A percentile compares a stretch with the other conserved stretches of the same genome.
Evolutionary conservation across 2,113 vertebrate genomes (phyloP).

Genomic region (Lampris incognitus): DNA sequence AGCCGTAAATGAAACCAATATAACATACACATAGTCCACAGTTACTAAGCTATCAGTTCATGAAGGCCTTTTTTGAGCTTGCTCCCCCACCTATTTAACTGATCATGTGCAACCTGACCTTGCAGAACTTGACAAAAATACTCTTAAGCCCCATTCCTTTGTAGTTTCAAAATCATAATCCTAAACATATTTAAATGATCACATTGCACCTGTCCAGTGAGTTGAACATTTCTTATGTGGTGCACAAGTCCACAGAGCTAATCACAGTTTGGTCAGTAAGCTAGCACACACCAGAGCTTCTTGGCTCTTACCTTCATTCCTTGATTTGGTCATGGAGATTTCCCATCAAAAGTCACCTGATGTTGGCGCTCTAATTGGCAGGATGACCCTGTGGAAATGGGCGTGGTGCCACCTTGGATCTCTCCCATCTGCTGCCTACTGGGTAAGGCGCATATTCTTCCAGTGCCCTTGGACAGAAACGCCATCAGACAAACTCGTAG

Average conservation of each 20-base stretch:
- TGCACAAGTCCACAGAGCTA: neutral
- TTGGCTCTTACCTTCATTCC: constrained; percentile 58
- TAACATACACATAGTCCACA: constrained; percentile 26
- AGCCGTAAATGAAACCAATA: constrained; percentile 68
- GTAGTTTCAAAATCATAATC: no score
- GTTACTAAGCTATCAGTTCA: constrained; percentile 32
- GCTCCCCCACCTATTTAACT: constrained; percentile 14
- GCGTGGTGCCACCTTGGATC: constrained; percentile 72
- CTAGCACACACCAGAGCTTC: constrained; percentile 30
- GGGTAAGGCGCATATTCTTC: constrained; percentile 55
- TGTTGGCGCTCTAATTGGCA: constrained; percentile 73
- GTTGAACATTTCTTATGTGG: neutral
- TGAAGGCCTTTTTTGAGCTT: constrained; percentile 18
- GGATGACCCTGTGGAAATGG: constrained; percentile 78
- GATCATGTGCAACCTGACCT: constrained; percentile 25
- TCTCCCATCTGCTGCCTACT: constrained; percentile 72
- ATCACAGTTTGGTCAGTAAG: constrained; percentile 1
- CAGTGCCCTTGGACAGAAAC: constrained; percentile 71
- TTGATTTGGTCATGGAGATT: constrained; percentile 50
- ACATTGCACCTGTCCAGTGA: neutral
- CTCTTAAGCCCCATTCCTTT: no score
- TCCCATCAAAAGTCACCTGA: constrained; percentile 72
- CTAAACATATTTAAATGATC: neutral
- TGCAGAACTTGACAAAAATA: constrained; percentile 1
- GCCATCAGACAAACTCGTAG: constrained; percentile 44